A percentile compares a stretch with the other conserved stretches of the same genome.
These are phyloP conservation scores for Daphoenositta chrysoptera DNA, from an alignment of 2,113 vertebrate species.

Conservation along the genomic window DNA sequence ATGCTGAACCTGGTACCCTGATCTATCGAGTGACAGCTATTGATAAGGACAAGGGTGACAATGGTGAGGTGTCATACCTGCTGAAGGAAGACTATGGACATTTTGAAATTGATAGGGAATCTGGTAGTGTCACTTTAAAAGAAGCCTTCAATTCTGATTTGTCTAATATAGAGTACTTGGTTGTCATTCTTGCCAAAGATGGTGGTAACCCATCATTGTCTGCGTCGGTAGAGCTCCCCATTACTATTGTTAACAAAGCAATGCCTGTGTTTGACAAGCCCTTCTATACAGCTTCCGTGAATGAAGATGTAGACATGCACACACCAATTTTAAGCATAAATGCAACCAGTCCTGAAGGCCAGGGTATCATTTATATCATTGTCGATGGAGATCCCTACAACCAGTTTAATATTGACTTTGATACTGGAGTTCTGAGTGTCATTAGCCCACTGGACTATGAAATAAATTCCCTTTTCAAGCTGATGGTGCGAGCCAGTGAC, in stretches of 20 bases:
- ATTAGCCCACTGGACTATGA: conserved; percentile 89
- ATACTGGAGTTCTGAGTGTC: conserved; percentile 92
- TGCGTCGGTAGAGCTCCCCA: conserved; percentile 84
- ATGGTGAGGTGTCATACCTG: conserved; percentile 90
- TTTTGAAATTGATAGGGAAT: conserved; percentile 88
- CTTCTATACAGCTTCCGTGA: conserved; percentile 87
- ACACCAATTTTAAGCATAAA: conserved; percentile 92
- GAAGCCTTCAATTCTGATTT: conserved; percentile 91
- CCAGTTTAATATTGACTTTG: conserved; percentile 94
- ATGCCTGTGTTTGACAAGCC: conserved; percentile 97
- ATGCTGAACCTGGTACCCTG: conserved; percentile 86
- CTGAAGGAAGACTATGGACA: conserved; percentile 89
- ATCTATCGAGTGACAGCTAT: conserved; percentile 89
- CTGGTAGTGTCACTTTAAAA: conserved; percentile 85
- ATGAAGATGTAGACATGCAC: conserved; percentile 87
- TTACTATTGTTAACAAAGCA: conserved; percentile 96
- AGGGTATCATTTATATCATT: conserved; percentile 94
- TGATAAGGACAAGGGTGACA: conserved; percentile 89
- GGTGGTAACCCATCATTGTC: conserved; percentile 86
- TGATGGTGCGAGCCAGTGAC: conserved; percentile 91
- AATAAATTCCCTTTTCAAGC: conserved; percentile 78
- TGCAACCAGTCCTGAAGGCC: conserved; percentile 93
- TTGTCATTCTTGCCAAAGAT: conserved; percentile 87
- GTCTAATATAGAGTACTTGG: conserved; percentile 90
- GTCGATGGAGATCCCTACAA: conserved; percentile 87